Percentiles rank a stretch among this genome's conserved stretches.
These are phyloP conservation scores for Camponotus fellah DNA, from an alignment of 2,888 invertebrate genomes.

Conservation along the genomic window DNA sequence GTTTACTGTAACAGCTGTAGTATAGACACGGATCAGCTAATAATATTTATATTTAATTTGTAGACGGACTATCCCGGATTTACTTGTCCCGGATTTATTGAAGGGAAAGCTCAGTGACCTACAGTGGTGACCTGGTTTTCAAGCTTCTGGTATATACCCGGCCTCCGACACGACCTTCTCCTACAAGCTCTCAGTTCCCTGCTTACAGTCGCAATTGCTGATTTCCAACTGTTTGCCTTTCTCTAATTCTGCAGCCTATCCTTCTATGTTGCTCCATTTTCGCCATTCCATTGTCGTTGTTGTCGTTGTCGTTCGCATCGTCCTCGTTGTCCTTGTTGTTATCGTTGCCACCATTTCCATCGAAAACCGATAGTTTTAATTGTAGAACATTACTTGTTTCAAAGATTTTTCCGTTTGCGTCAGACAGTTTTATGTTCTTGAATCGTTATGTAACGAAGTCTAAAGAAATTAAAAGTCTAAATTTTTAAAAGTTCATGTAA, in stretches of 20 bases:
- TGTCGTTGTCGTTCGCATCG: not conserved
- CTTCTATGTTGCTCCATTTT: slow-evolving; percentile 28
- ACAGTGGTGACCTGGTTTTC: slow-evolving; percentile 80
- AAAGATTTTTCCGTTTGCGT: not conserved
- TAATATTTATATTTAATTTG: slow-evolving; percentile 74
- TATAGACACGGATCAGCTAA: slow-evolving; percentile 19
- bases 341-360: slow-evolving; percentile 31
- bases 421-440: not conserved
- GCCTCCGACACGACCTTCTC: slow-evolving; percentile 66
- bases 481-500: not conserved
- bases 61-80: slow-evolving; percentile 58
- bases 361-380: slow-evolving; percentile 24
- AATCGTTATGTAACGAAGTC: not conserved
- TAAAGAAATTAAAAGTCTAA: not conserved
- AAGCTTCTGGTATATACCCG: slow-evolving; percentile 52
- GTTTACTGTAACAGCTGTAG: not conserved
- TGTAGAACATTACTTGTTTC: slow-evolving; percentile 12
- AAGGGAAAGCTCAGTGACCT: slow-evolving; percentile 80
- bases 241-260: slow-evolving; percentile 58
- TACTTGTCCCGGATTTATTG: slow-evolving; percentile 62
- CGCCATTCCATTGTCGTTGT: slow-evolving; percentile 10
- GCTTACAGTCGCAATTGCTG: slow-evolving; percentile 76
- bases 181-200: slow-evolving; percentile 64
- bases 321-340: not conserved
- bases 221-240: slow-evolving; percentile 68